phyloP scores from a whole-genome alignment of 2,888 invertebrate species.

The Eulithis prunata region DNA sequence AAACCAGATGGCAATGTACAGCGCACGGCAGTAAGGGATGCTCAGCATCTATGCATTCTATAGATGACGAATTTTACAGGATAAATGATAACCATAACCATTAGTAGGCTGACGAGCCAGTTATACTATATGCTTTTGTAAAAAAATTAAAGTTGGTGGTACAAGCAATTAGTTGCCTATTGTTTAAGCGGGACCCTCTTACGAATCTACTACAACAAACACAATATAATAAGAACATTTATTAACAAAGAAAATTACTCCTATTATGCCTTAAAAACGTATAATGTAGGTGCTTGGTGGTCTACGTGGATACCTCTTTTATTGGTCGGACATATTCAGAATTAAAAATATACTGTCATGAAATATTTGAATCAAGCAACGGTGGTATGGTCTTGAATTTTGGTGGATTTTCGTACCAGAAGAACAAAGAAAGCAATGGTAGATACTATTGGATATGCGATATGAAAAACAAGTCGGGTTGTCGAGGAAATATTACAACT shows the following conservation, averaged over 20 bases:
- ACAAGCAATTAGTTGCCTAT: too few relatives aligned
- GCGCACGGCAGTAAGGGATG: not conserved
- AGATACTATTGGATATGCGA: not conserved
- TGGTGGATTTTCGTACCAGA: not conserved
- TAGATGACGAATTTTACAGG: not conserved
- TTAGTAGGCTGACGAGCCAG: not conserved
- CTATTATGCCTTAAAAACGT: too few relatives aligned
- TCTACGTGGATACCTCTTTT: too few relatives aligned
- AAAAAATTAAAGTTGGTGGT: too few relatives aligned
- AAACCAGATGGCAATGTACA: constrained; percentile 7
- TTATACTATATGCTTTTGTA: too few relatives aligned
- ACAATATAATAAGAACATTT: too few relatives aligned
- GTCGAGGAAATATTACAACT: not conserved
- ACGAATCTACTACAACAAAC: too few relatives aligned
- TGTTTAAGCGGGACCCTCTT: too few relatives aligned
- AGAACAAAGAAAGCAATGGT: not conserved
- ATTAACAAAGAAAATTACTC: too few relatives aligned
- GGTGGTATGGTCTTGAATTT: not conserved
- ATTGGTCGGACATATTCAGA: not conserved
- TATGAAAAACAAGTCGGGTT: not conserved
- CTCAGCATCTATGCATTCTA: not conserved
- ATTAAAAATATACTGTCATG: not conserved
- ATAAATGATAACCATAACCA: constrained; percentile 1
- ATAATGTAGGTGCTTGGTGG: too few relatives aligned
- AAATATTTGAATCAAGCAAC: not conserved